phyloP scores from a whole-genome alignment of 2,888 invertebrate genomes.

The Geotrupes spiniger region DNA sequence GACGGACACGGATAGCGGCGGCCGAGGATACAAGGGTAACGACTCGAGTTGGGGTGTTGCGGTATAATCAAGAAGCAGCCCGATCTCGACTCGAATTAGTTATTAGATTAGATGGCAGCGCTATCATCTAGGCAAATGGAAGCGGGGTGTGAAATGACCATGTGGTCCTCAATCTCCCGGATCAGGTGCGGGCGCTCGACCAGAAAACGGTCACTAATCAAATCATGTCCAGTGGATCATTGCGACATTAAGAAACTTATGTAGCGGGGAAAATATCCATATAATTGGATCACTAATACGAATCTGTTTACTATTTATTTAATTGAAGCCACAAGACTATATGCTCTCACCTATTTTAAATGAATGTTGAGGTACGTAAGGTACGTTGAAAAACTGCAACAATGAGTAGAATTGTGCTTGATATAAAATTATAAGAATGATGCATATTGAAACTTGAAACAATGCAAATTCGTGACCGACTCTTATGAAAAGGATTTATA shows the following conservation, averaged over 20 bases:
- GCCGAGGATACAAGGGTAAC: constrained; percentile 29
- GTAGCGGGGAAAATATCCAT: too few relatives aligned
- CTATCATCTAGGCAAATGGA: constrained; percentile 36
- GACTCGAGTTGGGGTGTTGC: constrained; percentile 25
- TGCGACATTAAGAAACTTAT: constrained; percentile 26
- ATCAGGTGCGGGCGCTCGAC: constrained; percentile 38
- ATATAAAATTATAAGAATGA: too few relatives aligned
- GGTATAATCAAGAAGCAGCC: constrained; percentile 16
- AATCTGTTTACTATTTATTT: too few relatives aligned
- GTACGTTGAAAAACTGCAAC: too few relatives aligned
- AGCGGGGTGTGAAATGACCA: constrained; percentile 37
- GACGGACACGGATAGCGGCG: constrained; percentile 29
- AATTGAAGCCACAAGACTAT: too few relatives aligned
- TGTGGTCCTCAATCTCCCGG: constrained; percentile 32
- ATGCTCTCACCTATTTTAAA: too few relatives aligned
- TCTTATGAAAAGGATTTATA: too few relatives aligned
- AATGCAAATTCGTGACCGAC: too few relatives aligned
- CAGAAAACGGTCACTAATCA: constrained; percentile 40
- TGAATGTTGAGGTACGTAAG: too few relatives aligned
- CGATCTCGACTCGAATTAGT: constrained; percentile 32
- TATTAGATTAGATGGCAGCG: constrained; percentile 39
- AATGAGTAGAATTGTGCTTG: too few relatives aligned
- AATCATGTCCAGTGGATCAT: constrained; percentile 38
- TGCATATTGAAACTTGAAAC: too few relatives aligned
- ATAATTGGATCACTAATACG: too few relatives aligned